These are phyloP conservation scores for Calcarius ornatus DNA, from an alignment of 2,113 vertebrate genomes.

Conservation along the genomic window DNA sequence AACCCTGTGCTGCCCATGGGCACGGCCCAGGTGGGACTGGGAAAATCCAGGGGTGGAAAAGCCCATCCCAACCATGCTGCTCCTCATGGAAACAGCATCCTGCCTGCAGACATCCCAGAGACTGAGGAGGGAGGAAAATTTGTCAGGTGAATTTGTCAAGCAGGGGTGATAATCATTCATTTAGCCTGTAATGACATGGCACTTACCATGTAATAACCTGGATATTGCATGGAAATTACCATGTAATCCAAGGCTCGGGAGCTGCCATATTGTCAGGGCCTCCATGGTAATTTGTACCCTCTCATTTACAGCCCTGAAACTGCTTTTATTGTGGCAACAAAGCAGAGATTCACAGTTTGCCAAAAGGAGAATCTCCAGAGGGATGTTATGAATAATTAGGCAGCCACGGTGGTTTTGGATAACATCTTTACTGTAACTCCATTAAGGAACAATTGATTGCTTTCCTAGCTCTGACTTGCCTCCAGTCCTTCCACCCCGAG, in stretches of 20 bases:
- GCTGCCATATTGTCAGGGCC: constrained; percentile 40
- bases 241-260: constrained; percentile 45
- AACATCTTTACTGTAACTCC: constrained; percentile 60
- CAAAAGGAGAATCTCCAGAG: constrained; percentile 56
- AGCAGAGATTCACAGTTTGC: constrained; percentile 42
- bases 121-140: not conserved
- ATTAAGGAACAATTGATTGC: constrained; percentile 49
- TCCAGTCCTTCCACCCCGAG: not conserved
- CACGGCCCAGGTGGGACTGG: not conserved
- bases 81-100: not conserved
- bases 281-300: constrained; percentile 47
- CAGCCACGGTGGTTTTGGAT: constrained; percentile 51
- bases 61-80: accelerated
- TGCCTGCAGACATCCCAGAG: not conserved
- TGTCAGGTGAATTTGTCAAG: constrained; percentile 53
- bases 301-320: constrained; percentile 47
- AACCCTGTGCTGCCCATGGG: not conserved
- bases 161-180: constrained; percentile 52
- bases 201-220: constrained; percentile 58
- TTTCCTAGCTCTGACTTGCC: not conserved
- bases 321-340: constrained; percentile 58
- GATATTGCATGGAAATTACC: constrained; percentile 61
- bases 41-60: not conserved
- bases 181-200: constrained; percentile 53
- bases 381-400: constrained; percentile 55